Evolutionary conservation across 2,888 invertebrate species (phyloP), one percentile per base, ranked within the genome.

Genomic region (Brachynemurus nebulosus): DNA sequence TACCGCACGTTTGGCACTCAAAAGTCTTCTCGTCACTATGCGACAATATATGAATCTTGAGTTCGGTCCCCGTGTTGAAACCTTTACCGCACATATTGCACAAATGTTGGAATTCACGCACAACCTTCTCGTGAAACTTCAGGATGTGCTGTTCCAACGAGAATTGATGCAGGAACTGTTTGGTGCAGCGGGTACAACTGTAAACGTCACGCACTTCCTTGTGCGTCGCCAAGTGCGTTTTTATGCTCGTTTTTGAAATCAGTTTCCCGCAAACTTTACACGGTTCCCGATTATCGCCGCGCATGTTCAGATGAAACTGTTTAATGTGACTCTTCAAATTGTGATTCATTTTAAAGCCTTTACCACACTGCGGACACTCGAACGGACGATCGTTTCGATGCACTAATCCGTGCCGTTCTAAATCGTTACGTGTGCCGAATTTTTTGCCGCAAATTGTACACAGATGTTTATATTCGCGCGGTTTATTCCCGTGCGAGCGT

Each of bases 181-280:
- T 30, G 4, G 30, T 12, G 6, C 30, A 30, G n/a, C 14, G 30
- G n/a, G 30, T 30, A 30, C 30, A 30, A 30, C 14, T 30, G 14
- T 30, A 30, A 6, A 30, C 6, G 5, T 30, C 30, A 11, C 30
- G 30, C 4, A 30, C 30, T 3, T n/a, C 30, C 14, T 30, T 30
- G 14, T 30, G 30, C n/a, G 30, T 30, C 7, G n/a, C n/a, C 14
- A 30, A 30, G 14, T 30, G 30, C 3, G 30, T n/a, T 30, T 30
- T 30, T 14, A 30, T 30, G 11, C 14, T 30, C 2, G 30, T 30
- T 30, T 30, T 30, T 14, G 30, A 30, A 14, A 30, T 30, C 30
- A 30, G n/a, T 37, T 37, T 37, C 11, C 37, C 37, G 11, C 37
- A 37, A 8, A 37, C 37, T n/a, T 18, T 37, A n/a, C 37, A 37